phyloP scores from a whole-genome alignment of 1,140 invertebrate genomes.

The Anoplolepis gracilipes region DNA sequence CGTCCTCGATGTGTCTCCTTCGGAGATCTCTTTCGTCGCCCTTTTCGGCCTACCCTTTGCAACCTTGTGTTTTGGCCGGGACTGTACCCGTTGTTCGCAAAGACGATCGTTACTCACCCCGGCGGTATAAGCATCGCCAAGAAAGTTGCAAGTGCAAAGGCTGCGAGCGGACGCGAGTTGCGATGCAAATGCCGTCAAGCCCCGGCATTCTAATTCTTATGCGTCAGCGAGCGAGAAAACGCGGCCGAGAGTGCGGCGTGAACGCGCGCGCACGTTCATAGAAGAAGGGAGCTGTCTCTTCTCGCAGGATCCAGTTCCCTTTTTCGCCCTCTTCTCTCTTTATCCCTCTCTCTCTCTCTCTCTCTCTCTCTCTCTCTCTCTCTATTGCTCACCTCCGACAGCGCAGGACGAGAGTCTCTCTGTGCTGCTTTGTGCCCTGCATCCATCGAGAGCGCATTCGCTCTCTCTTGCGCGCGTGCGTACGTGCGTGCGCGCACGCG shows the following conservation, averaged over 20 bases:
- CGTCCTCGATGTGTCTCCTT: constrained; percentile 4
- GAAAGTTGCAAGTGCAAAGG: constrained; percentile 72
- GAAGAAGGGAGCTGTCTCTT: constrained; percentile 65
- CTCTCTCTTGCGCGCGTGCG: constrained; percentile 21
- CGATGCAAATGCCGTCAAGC: constrained; percentile 47
- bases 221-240: constrained; percentile 65
- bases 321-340: constrained; percentile 7
- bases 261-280: constrained; percentile 66
- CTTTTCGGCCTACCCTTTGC: constrained; percentile 15
- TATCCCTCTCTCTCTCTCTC: background rate
- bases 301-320: constrained; percentile 76
- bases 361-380: background rate
- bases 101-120: constrained; percentile 62
- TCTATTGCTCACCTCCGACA: constrained; percentile 15
- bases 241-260: constrained; percentile 65
- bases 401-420: constrained; percentile 37
- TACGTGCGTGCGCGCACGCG: constrained; percentile 61
- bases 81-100: constrained; percentile 62
- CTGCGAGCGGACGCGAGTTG: constrained; percentile 41
- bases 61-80: constrained; percentile 46
- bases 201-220: constrained; percentile 68
- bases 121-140: constrained; percentile 27
- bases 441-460: constrained; percentile 66
- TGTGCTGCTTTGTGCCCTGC: constrained; percentile 70
- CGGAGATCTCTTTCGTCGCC: constrained; percentile 12